Conservation (phyloP, 1,140 invertebrate genomes). For the Lysiphlebus fabarum region DNA sequence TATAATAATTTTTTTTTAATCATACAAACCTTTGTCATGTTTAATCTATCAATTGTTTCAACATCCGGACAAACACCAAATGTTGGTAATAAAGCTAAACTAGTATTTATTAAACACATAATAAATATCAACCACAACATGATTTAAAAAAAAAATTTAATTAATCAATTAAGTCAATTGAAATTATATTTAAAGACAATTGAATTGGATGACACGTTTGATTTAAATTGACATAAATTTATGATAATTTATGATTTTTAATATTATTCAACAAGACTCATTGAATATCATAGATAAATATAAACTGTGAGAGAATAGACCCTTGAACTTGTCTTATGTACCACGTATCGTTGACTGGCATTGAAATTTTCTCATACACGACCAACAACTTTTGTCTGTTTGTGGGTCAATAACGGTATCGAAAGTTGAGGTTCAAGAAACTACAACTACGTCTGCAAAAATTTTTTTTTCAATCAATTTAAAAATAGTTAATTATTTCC, state of each 20-base stretch:
- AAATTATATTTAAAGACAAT: too few species aligned
- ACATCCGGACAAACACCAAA: constrained; percentile 65
- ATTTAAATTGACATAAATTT: too few species aligned
- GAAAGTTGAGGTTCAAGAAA: constrained; percentile 49
- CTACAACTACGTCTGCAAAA: constrained; percentile 33
- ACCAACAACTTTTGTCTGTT: constrained; percentile 46
- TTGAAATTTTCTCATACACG: constrained; percentile 31
- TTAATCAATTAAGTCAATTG: neutral
- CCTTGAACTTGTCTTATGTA: constrained; percentile 26
- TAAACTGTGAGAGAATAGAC: neutral
- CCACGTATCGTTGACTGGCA: constrained; percentile 38
- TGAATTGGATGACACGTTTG: too few species aligned
- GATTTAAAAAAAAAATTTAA: constrained; percentile 2
- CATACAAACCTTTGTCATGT: constrained; percentile 55
- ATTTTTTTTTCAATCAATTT: neutral
- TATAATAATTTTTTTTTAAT: neutral
- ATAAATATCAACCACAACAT: constrained; percentile 24
- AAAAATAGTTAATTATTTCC: neutral
- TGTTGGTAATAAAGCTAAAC: constrained; percentile 53
- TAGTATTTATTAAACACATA: constrained; percentile 25
- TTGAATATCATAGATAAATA: too few species aligned
- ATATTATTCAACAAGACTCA: too few species aligned
- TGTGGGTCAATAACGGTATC: constrained; percentile 53
- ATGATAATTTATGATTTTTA: too few species aligned
- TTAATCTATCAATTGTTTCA: constrained; percentile 60